Base-by-base conservation (phyloP, 2,888 invertebrate species). In the Lithophane ornitopus region DNA sequence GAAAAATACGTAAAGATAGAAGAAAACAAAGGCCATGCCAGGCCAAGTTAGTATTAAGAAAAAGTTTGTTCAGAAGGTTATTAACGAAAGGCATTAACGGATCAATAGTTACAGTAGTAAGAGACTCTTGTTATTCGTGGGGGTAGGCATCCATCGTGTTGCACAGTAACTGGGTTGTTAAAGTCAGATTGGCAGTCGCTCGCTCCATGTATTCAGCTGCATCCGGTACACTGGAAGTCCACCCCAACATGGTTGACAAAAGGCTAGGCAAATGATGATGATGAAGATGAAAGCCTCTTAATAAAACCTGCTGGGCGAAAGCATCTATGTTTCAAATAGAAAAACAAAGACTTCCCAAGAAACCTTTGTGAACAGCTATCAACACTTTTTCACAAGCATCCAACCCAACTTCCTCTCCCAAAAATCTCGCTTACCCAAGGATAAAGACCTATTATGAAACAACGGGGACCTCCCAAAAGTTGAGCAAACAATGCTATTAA, bases 401-500 rank as follows among this genome's bases (percentile, higher is more conserved):
- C 22, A 2, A 16, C 34, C 26, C 28, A 49, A 39, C 46, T 39
- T 77, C 34, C 14, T 34, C 14, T 2, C 16, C 28, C 14, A 52
- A 61, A 66, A 76, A 62, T 62, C 34, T 16, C n/a, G 66, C 49
- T 70, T 59, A 67, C 49, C 58, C 56, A 39, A 28, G 67, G 63
- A 72, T 59, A 46, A 56, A 14, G 12, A 59, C 58, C 56, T 66
- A 52, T 67, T 61, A 70, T 22, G n/a, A 61, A 70, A 76, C 81
- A 81, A 73, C 4, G 11, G 56, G 19, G 6, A 58, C 52, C 34
- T 67, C 54, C 67, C 54, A 61, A 76, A 80, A 75, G 72, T 79
- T 75, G 46, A 52, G 58, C 44, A 80, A 81, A 82, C 83, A 82
- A 82, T 80, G 79, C 75, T 39, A 88, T 86, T 87, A 88, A 88